Base-by-base conservation (phyloP, 2,888 invertebrate species). In the Rhorus exstirpatorius region DNA sequence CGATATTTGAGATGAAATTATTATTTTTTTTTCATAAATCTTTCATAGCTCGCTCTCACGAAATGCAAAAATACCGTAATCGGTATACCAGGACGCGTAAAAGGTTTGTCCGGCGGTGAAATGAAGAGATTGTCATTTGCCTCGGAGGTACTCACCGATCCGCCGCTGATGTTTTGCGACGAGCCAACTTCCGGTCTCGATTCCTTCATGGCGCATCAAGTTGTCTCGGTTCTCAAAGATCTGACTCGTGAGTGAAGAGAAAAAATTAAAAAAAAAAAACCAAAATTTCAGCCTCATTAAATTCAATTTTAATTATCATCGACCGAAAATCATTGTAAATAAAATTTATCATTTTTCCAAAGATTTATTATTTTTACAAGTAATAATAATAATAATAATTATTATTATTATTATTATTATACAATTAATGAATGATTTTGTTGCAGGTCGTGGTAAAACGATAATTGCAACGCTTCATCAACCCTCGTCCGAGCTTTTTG, bases 111-210 rank as follows among this genome's bases (percentile, higher is more conserved):
- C 0, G 99, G 99, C 0, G 99, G 99, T 0, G 99, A 99, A 93
- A 97, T 97, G 95, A 99, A 99, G 92, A 94, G 99, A 76, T 94
- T 99, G 10, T 97, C 99, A 0, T 99, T 99, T 92, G 99, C 99
- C 17, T 97, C 98, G n/a, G 99, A 99, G 94, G 96, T 98, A 1
- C 94, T 99, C 55, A 99, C 98, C 0, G 97, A 99, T 93, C 99
- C 99, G 0, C 96, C 98, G 0, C 94, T 99, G 53, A 96, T 99
- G 95, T 98, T 99, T 92, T 99, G 99, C 92, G 99, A 99, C 90
- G 99, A 99, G 90, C 99, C 99, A 0, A 99, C 99, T 0, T 98
- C 98, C 0, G 98, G 99, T 0, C 94, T 99, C 77, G 99, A 99
- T 93, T 98, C 99, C 0, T 99, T 97, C 90, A 99, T 99, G 98